Conservation (phyloP, 2,797 vertebrate genomes). For the Lepidocolaptes lacrymiger region DNA sequence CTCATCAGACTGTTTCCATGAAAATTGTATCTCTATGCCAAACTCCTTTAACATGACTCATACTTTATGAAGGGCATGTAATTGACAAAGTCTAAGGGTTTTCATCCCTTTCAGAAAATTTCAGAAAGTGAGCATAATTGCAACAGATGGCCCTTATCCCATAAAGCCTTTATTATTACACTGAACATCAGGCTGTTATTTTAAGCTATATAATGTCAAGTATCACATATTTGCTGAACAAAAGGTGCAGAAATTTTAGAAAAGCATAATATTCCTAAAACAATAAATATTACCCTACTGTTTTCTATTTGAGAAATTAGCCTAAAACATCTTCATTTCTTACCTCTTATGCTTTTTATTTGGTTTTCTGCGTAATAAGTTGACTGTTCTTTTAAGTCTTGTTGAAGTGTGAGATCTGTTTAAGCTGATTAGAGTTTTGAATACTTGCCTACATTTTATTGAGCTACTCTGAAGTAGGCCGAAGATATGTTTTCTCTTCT, state of each 20-base stretch:
- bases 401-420: constrained; percentile 2
- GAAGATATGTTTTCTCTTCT: constrained; percentile 28
- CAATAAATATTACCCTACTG: background rate
- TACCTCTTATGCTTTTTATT: constrained; percentile 32
- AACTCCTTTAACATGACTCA: constrained; percentile 37
- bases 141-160: background rate
- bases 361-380: background rate
- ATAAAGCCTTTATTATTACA: background rate
- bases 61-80: constrained; percentile 1
- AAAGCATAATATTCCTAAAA: background rate
- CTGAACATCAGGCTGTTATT: background rate
- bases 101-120: constrained; percentile 18
- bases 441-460: constrained; percentile 1
- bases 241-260: constrained; percentile 16
- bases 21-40: constrained; percentile 13
- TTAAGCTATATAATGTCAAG: background rate
- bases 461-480: background rate
- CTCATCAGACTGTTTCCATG: background rate
- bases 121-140: background rate
- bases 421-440: constrained; percentile 43
- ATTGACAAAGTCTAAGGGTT: constrained; percentile 8
- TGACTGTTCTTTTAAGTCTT: background rate
- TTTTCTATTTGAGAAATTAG: background rate
- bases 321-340: constrained; percentile 6
- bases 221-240: background rate